Conservation (phyloP, 2,797 vertebrate genomes). For the Acipenser oxyrinchus region DNA sequence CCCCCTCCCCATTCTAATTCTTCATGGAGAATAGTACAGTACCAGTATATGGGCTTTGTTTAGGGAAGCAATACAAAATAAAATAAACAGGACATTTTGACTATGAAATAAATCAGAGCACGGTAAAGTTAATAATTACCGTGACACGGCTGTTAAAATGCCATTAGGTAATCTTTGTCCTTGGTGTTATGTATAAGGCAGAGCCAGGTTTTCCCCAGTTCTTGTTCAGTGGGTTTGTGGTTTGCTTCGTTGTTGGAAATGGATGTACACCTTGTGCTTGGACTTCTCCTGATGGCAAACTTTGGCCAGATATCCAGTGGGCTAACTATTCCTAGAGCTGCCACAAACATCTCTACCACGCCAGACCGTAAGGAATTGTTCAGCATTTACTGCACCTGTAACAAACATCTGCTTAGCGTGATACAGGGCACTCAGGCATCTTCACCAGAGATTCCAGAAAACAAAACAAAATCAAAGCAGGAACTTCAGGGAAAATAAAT, state of each 20-base stretch:
- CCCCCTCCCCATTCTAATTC: no score
- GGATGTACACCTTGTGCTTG: neutral
- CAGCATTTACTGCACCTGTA: neutral
- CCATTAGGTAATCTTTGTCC: neutral
- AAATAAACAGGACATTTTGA: neutral
- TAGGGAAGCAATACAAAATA: no score
- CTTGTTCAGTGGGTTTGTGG: neutral
- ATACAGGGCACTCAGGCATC: no score
- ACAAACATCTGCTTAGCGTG: neutral
- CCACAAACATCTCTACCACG: neutral
- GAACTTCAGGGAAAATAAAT: no score
- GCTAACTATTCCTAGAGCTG: neutral
- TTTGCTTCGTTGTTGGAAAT: neutral
- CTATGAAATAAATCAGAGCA: neutral
- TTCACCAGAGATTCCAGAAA: no score
- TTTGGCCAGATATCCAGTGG: neutral
- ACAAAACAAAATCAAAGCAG: no score
- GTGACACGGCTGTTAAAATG: neutral
- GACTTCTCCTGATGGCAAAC: neutral
- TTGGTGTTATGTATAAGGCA: neutral
- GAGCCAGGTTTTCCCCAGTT: neutral
- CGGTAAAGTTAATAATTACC: neutral
- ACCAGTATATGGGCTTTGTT: no score
- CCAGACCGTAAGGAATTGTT: neutral
- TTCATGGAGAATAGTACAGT: neutral